These are phyloP conservation scores for Thaleichthys pacificus DNA, from an alignment of 2,797 vertebrate species.

Conservation along the genomic window DNA sequence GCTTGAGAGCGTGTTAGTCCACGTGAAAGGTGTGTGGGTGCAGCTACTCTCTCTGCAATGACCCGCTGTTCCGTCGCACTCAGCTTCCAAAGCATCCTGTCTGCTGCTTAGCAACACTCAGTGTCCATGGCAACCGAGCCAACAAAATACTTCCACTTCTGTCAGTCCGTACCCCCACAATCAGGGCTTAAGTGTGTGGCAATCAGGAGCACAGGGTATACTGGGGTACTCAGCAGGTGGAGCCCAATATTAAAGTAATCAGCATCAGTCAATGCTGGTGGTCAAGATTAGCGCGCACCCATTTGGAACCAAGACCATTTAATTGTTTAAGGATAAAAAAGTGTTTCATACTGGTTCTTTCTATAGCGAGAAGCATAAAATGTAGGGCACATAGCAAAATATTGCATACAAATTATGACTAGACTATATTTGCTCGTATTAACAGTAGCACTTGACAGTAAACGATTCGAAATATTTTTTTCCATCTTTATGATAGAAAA, in stretches of 20 bases:
- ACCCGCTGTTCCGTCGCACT: slow-evolving; percentile 73
- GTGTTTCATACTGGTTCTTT: slow-evolving; percentile 2
- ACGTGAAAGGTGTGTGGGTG: slow-evolving; percentile 69
- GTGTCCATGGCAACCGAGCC: slow-evolving; percentile 79
- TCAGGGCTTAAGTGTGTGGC: slow-evolving; percentile 69
- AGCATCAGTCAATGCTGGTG: slow-evolving; percentile 6
- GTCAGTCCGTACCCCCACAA: slow-evolving; percentile 68
- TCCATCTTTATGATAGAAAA: no score
- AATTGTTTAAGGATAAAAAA: slow-evolving; percentile 3
- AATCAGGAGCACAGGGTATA: slow-evolving; percentile 60
- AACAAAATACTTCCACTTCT: slow-evolving; percentile 75
- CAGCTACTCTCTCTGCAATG: slow-evolving; percentile 67
- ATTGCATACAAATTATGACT: background rate
- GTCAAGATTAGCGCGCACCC: background rate
- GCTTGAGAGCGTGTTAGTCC: slow-evolving; percentile 45
- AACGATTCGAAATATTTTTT: no score
- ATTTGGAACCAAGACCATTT: slow-evolving; percentile 23
- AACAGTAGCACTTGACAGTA: background rate
- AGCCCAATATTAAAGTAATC: slow-evolving; percentile 35
- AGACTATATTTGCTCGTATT: no score
- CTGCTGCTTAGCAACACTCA: slow-evolving; percentile 77
- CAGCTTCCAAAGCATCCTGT: slow-evolving; percentile 74
- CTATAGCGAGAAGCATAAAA: background rate
- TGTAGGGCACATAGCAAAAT: background rate
- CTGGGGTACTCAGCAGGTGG: slow-evolving; percentile 30